These are phyloP conservation scores for Cottus gobio DNA, from an alignment of 2,113 vertebrate genomes.

Conservation along the genomic window DNA sequence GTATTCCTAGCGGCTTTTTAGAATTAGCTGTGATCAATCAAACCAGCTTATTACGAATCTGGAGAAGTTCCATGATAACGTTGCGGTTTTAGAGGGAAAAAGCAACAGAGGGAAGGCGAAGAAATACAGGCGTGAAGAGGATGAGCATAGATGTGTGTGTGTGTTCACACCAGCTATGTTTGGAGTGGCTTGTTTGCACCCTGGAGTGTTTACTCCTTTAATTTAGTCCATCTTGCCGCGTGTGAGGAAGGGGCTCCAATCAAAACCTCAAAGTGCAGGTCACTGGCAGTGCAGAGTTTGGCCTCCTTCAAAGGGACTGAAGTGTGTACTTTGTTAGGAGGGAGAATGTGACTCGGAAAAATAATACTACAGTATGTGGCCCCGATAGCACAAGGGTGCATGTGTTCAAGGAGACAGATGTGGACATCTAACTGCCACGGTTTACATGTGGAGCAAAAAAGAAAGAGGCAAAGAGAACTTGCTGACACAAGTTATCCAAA, in stretches of 20 bases:
- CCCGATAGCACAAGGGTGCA: not conserved
- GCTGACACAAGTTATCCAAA: not conserved
- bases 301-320: not conserved
- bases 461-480: no score
- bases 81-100: not conserved
- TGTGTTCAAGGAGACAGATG: conserved; percentile 10
- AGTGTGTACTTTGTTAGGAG: not conserved
- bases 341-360: not conserved
- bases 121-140: not conserved
- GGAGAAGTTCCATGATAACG: conserved; percentile 27
- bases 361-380: not conserved
- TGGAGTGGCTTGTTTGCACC: conserved; percentile 37
- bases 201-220: conserved; percentile 37
- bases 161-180: conserved; percentile 14
- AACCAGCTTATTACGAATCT: conserved; percentile 36
- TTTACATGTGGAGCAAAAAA: not conserved
- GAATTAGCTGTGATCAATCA: conserved; percentile 50
- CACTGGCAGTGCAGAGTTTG: not conserved
- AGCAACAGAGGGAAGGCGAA: not conserved
- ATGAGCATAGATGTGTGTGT: conserved; percentile 31
- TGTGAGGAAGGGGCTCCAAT: conserved; percentile 23
- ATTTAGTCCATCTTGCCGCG: conserved; percentile 31
- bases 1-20: conserved; percentile 15
- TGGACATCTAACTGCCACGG: not conserved
- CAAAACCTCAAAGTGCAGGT: conserved; percentile 24